These are phyloP conservation scores for Dusona sp. DNA, from an alignment of 2,888 invertebrate species.

Conservation along the genomic window DNA sequence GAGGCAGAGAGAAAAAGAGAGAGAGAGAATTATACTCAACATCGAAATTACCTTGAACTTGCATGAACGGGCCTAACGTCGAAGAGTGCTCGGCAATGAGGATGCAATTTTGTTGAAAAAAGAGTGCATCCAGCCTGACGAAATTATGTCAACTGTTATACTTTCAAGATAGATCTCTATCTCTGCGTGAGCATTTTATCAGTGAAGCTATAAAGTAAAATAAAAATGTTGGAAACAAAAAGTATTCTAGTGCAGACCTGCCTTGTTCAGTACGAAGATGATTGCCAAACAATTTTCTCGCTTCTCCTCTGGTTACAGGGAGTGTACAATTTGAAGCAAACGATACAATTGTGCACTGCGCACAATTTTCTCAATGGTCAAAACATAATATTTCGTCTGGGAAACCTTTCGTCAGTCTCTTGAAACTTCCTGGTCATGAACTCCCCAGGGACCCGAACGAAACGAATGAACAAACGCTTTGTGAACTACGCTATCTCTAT, in stretches of 20 bases:
- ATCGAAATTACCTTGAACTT: conserved; percentile 60
- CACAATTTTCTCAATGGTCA: conserved; percentile 20
- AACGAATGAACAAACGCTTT: conserved; percentile 18
- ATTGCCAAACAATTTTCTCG: conserved; percentile 60
- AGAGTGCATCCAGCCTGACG: not conserved
- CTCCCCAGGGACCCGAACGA: conserved; percentile 6
- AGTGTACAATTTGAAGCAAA: not conserved
- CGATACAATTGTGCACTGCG: not conserved
- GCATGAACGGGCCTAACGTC: conserved; percentile 44
- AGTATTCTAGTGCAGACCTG: not conserved
- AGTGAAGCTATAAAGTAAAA: conserved; percentile 37
- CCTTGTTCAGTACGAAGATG: not conserved
- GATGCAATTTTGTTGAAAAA: conserved; percentile 39
- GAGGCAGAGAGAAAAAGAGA: not conserved
- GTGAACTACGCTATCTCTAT: not conserved
- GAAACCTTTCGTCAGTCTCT: conserved; percentile 31
- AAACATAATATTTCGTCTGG: conserved; percentile 11
- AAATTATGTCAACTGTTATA: not conserved
- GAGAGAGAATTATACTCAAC: conserved; percentile 18
- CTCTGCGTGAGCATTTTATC: conserved; percentile 4
- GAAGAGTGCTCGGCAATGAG: conserved; percentile 26
- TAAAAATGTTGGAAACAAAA: conserved; percentile 19
- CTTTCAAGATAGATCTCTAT: not conserved
- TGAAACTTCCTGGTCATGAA: conserved; percentile 59
- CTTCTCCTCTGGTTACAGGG: conserved; percentile 1